phyloP scores from a whole-genome alignment of 2,797 vertebrate genomes.

The Pangasius macronema region DNA sequence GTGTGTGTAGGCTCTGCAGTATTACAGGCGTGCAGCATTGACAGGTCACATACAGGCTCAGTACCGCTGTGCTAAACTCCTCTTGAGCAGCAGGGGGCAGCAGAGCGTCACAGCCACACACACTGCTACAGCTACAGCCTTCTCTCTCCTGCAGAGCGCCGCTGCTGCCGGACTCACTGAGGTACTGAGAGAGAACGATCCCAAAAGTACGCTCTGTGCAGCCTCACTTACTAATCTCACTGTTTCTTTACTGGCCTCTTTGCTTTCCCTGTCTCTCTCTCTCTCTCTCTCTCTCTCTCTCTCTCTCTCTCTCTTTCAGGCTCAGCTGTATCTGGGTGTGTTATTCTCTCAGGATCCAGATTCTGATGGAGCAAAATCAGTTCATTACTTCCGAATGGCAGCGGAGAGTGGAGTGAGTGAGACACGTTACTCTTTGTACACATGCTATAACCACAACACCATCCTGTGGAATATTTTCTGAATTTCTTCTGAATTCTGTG shows the following conservation, averaged over 20 bases:
- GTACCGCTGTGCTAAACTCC: constrained; percentile 83
- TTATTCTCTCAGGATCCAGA: constrained; percentile 76
- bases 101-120: constrained; percentile 57
- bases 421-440: not conserved
- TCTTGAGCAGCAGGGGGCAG: constrained; percentile 72
- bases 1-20: constrained; percentile 78
- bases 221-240: not conserved
- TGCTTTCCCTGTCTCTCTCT: not conserved
- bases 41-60: constrained; percentile 84
- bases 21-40: constrained; percentile 82
- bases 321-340: constrained; percentile 88
- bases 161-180: constrained; percentile 80
- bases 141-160: constrained; percentile 78
- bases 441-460: not conserved
- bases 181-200: constrained; percentile 66
- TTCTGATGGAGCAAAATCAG: constrained; percentile 72
- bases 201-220: not conserved
- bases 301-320: constrained; percentile 74
- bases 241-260: not conserved
- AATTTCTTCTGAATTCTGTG: not conserved
- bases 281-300: not conserved
- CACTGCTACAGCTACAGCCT: constrained; percentile 62
- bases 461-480: not conserved
- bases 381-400: constrained; percentile 85
- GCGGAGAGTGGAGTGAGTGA: constrained; percentile 79